phyloP scores from a whole-genome alignment of 2,888 invertebrate genomes.

The Ormyrus thymus region DNA sequence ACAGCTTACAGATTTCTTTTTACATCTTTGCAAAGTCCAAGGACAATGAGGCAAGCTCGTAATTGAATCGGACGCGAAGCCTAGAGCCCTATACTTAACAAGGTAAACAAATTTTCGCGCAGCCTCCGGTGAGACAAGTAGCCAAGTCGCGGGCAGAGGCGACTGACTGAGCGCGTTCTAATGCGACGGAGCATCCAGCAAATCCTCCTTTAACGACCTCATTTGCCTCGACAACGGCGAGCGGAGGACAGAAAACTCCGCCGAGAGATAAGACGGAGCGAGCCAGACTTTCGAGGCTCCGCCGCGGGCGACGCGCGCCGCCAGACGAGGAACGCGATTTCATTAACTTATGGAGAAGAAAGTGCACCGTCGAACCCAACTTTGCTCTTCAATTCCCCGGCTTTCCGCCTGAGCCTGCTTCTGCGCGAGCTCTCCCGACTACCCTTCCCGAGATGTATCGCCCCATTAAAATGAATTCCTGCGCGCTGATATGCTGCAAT shows the following conservation, averaged over 20 bases:
- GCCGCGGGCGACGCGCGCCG: conserved; percentile 30
- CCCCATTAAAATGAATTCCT: background rate
- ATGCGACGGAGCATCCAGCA: conserved; percentile 60
- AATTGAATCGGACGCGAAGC: too few species aligned
- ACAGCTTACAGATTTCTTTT: too few species aligned
- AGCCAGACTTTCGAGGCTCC: conserved; percentile 17
- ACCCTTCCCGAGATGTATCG: too few species aligned
- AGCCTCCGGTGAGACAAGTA: too few species aligned
- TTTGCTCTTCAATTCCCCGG: conserved; percentile 42
- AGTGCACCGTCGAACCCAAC: background rate
- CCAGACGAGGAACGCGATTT: conserved; percentile 31
- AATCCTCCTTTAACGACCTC: conserved; percentile 66
- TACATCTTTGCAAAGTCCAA: too few species aligned
- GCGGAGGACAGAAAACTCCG: conserved; percentile 10
- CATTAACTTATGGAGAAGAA: conserved; percentile 29
- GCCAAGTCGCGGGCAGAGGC: too few species aligned
- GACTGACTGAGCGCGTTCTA: conserved; percentile 45
- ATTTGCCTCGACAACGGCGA: conserved; percentile 64
- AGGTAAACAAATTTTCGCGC: conserved; percentile 38
- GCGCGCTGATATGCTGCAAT: conserved; percentile 21
- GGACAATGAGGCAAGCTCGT: too few species aligned
- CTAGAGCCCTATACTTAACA: background rate
- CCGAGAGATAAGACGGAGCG: background rate
- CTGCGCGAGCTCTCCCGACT: background rate
- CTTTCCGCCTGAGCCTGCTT: conserved; percentile 18